A percentile compares a stretch with the other conserved stretches of the same genome.
Conservation (phyloP, 2,888 invertebrate species). For the Campaea margaritaria region DNA sequence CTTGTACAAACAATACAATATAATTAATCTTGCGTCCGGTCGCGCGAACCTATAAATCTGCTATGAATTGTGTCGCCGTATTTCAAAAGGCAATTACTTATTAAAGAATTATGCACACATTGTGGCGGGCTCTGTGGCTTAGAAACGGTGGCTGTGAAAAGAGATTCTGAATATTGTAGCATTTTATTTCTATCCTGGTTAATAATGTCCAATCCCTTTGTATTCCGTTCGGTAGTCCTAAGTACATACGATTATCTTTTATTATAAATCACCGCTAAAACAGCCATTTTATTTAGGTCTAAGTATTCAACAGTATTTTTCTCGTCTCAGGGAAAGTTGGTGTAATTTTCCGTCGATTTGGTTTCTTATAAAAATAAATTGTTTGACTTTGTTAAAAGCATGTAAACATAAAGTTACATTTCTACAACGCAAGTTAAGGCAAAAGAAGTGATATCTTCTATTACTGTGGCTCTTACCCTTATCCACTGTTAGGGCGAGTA, state of each 20-base stretch:
- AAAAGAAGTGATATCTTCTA: background rate
- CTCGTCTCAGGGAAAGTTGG: too few relatives aligned
- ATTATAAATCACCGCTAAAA: too few relatives aligned
- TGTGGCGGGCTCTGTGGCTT: slow-evolving; percentile 51
- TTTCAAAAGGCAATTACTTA: slow-evolving; percentile 70
- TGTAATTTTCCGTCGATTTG: background rate
- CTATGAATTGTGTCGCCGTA: slow-evolving; percentile 65
- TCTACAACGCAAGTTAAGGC: background rate
- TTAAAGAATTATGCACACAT: slow-evolving; percentile 65
- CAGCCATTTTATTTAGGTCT: too few relatives aligned
- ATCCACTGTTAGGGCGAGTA: background rate
- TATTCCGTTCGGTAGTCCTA: background rate
- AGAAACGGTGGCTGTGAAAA: slow-evolving; percentile 53
- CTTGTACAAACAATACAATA: slow-evolving; percentile 73
- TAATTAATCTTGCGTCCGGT: slow-evolving; percentile 67
- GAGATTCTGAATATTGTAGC: slow-evolving; percentile 48
- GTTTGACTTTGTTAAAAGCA: too few relatives aligned
- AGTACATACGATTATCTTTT: background rate
- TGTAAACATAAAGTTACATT: background rate
- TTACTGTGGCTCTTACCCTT: too few relatives aligned
- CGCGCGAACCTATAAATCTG: slow-evolving; percentile 68
- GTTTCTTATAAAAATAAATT: too few relatives aligned
- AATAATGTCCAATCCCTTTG: slow-evolving; percentile 2
- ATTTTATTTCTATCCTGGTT: background rate
- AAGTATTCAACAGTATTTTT: too few relatives aligned